A percentile compares a stretch with the other conserved stretches of the same genome.
Evolutionary conservation across 2,113 vertebrate genomes (phyloP).

Genomic region (Pipa parva): DNA sequence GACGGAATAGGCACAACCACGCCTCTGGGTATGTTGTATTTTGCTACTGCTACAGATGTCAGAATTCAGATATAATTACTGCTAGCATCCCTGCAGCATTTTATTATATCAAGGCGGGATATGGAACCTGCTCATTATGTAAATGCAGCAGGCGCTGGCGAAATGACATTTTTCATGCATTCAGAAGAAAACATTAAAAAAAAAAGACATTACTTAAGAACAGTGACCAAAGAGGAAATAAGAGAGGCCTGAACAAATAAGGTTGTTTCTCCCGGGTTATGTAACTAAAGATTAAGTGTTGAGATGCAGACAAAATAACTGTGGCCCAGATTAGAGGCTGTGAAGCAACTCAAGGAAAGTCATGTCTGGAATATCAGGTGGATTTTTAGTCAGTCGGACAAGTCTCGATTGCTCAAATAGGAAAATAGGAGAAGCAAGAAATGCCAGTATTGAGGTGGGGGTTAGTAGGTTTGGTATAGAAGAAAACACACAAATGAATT

Average conservation of each 20-base stretch:
- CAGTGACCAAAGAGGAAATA: conserved; percentile 20
- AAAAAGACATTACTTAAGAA: conserved; percentile 16
- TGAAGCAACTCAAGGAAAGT: neutral
- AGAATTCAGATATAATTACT: no score
- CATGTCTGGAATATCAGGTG: conserved; percentile 12
- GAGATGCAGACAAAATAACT: conserved; percentile 18
- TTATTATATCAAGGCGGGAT: neutral
- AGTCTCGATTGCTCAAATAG: conserved; percentile 12
- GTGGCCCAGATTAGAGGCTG: conserved; percentile 21
- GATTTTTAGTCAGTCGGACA: neutral
- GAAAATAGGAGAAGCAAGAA: conserved; percentile 3
- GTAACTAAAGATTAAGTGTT: conserved; percentile 20
- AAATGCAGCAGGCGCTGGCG: neutral
- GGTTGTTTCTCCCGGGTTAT: conserved; percentile 2
- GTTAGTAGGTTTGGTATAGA: neutral
- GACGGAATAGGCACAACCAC: no score
- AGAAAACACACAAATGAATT: neutral
- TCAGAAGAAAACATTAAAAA: neutral
- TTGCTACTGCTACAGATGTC: no score
- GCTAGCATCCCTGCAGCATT: neutral
- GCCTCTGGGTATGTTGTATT: no score
- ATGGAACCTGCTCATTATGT: conserved; percentile 1
- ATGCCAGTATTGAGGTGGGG: neutral
- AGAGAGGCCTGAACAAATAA: neutral
- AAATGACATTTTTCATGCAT: neutral